Conservation (phyloP, 2,888 invertebrate genomes). For the Eristalis intricaria region DNA sequence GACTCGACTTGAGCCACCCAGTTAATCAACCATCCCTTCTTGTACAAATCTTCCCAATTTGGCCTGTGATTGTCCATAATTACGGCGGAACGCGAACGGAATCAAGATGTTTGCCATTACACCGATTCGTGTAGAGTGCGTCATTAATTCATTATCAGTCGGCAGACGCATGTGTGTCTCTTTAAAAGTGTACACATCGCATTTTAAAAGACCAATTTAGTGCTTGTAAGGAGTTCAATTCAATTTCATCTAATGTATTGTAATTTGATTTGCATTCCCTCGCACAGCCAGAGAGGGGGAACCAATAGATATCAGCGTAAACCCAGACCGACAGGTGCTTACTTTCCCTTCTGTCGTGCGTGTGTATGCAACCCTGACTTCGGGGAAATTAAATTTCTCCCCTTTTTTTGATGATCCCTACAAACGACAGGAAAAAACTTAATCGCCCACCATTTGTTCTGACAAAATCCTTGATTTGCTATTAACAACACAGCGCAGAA, state of each 20-base stretch:
- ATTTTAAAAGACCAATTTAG: neutral
- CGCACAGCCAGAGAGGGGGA: neutral
- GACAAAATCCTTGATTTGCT: slow-evolving; percentile 65
- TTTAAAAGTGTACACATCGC: neutral
- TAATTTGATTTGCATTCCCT: slow-evolving; percentile 39
- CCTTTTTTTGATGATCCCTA: slow-evolving; percentile 20
- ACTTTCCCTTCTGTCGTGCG: neutral
- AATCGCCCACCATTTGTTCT: slow-evolving; percentile 63
- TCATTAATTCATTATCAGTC: neutral
- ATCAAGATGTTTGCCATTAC: neutral
- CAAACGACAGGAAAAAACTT: slow-evolving; percentile 32
- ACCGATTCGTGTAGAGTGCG: neutral
- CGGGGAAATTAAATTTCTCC: slow-evolving; percentile 53
- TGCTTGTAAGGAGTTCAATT: neutral
- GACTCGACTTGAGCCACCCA: too few relatives aligned
- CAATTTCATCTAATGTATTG: slow-evolving; percentile 39
- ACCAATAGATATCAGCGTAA: slow-evolving; percentile 40
- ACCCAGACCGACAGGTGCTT: slow-evolving; percentile 31
- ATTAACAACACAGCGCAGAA: slow-evolving; percentile 56
- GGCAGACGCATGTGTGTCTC: neutral
- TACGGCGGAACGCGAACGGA: neutral
- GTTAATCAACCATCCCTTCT: neutral
- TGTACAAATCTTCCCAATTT: neutral
- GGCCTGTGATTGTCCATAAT: neutral
- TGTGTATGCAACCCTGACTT: neutral